Conservation (phyloP, 2,888 invertebrate genomes). For the Luffia ferchaultella region DNA sequence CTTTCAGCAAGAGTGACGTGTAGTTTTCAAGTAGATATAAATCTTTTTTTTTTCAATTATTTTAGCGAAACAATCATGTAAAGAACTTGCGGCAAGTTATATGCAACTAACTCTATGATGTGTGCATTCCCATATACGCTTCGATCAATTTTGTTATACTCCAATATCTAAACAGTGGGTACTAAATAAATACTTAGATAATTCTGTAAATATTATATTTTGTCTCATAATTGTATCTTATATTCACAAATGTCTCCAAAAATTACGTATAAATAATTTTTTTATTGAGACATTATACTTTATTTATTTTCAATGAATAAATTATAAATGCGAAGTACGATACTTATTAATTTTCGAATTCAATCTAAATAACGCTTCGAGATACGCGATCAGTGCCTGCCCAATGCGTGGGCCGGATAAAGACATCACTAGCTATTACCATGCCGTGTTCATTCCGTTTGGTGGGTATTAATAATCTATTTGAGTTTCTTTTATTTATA, state of each 20-base stretch:
- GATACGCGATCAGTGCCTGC: not conserved
- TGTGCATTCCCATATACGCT: too few species aligned
- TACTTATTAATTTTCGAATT: not conserved
- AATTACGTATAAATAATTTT: not conserved
- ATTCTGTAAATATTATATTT: too few species aligned
- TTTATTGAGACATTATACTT: not conserved
- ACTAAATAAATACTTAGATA: too few species aligned
- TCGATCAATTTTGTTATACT: too few species aligned
- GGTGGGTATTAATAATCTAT: not conserved
- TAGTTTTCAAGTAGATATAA: too few species aligned
- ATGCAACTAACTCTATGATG: too few species aligned
- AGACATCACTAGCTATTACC: not conserved
- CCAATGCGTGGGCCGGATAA: not conserved
- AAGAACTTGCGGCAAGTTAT: too few species aligned
- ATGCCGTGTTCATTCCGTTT: not conserved
- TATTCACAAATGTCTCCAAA: not conserved
- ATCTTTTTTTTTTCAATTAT: too few species aligned
- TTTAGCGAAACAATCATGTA: too few species aligned
- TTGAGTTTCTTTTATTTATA: not conserved
- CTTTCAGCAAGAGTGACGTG: too few species aligned
- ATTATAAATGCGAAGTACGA: not conserved
- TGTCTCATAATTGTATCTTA: too few species aligned
- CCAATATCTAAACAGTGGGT: too few species aligned
- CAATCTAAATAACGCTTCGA: not conserved
- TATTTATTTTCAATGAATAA: not conserved